Evolutionary conservation across 1,140 invertebrate genomes (phyloP), one percentile per base, ranked within the genome.

Genomic region (Ooceraea biroi): DNA sequence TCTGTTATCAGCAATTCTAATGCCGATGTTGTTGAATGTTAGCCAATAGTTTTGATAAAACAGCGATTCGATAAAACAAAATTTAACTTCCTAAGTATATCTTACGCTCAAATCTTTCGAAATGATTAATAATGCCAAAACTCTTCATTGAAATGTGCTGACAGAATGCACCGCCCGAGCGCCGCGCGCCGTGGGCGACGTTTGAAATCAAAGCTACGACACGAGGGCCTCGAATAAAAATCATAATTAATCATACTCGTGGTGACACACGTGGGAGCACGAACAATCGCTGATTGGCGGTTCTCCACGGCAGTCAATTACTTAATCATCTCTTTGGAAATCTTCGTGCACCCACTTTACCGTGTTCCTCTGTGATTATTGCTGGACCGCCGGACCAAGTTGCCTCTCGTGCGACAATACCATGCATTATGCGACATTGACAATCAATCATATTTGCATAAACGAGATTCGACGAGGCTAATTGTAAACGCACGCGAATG

Each of bases 271-370:
- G 52, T 80, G 65, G 76, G 76, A 80, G 65, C 50, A 63, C 65
- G 50, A 71, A 71, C 65, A 80, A 80, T 80, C n/a, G 76, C 10
- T 80, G 76, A 80, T 71, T 58, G 76, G 71, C 76, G 50, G 76
- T 80, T 71, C 65, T 80, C 36, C 25, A 10, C 63, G 12, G 48
- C 36, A 22, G 36, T 50, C 76, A 80, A 80, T 80, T 65, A 46
- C 65, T 80, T 80, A 80, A 80, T 80, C 65, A 65, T 50, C 36
- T 4, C 65, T 80, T 80, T 69, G 65, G 25, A 71, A 69, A 78
- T 69, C 41, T 69, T 50, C 19, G 11, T 5, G 17, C 76, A 68
- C 30, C 22, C 50, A 57, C 63, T 57, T 57, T 14, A 77, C 10
- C 1, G 7, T 46, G 50, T 68, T 69, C 22, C 48, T 22, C 36